These are phyloP conservation scores for Pomacea maculata DNA, from an alignment of 1,140 invertebrate genomes.

Conservation along the genomic window DNA sequence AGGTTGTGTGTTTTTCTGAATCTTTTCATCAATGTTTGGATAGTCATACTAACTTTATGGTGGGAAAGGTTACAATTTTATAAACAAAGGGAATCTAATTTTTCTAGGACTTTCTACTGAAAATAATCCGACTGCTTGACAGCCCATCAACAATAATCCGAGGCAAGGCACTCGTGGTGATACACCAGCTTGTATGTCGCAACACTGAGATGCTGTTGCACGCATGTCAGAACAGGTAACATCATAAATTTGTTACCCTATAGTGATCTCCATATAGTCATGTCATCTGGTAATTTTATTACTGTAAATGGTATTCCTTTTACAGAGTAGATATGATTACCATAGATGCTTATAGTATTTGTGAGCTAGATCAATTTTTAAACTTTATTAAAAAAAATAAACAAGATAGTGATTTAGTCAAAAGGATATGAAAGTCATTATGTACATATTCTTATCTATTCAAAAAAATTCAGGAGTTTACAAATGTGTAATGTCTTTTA, in stretches of 20 bases:
- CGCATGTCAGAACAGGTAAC: conserved; percentile 56
- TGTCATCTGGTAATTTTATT: too few relatives aligned
- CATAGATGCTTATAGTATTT: too few relatives aligned
- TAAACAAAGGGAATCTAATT: background rate
- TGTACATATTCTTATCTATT: too few relatives aligned
- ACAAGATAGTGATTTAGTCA: too few relatives aligned
- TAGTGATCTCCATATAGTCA: too few relatives aligned
- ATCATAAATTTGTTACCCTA: background rate
- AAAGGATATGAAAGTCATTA: too few relatives aligned
- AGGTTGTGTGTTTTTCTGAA: background rate
- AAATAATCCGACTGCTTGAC: conserved; percentile 57
- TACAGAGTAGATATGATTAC: too few relatives aligned
- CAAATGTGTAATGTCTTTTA: too few relatives aligned
- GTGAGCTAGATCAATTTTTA: too few relatives aligned
- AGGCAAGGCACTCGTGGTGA: conserved; percentile 58
- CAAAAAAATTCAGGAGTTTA: too few relatives aligned
- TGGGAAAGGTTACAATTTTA: background rate
- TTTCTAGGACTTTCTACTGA: conserved; percentile 53
- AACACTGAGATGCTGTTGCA: conserved; percentile 53
- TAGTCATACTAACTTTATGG: background rate
- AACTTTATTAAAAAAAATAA: too few relatives aligned
- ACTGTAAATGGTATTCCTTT: too few relatives aligned
- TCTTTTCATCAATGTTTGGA: conserved; percentile 6
- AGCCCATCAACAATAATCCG: conserved; percentile 57
- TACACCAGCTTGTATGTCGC: conserved; percentile 50